A percentile compares a stretch with the other conserved stretches of the same genome.
These are phyloP conservation scores for Eupithecia centaureata DNA, from an alignment of 2,888 invertebrate species.

Conservation along the genomic window DNA sequence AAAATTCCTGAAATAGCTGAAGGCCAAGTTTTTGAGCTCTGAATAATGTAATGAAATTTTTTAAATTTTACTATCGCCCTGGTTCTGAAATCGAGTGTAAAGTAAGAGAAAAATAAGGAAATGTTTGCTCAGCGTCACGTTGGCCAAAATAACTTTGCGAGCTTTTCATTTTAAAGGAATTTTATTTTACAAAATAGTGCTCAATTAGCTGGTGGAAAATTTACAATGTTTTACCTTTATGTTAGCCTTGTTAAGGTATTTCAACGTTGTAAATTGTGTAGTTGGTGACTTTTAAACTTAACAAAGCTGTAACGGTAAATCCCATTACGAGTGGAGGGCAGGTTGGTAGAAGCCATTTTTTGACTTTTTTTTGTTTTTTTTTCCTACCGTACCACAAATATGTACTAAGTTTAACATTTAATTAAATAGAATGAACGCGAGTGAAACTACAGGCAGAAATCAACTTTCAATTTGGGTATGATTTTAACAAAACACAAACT, in stretches of 20 bases:
- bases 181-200: background rate
- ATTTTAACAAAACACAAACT: background rate
- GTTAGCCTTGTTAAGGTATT: background rate
- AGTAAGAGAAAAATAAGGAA: background rate
- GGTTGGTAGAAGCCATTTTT: background rate
- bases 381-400: background rate
- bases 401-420: too few relatives aligned
- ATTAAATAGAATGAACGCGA: too few relatives aligned
- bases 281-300: background rate
- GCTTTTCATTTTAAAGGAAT: constrained; percentile 30
- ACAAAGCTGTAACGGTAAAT: background rate
- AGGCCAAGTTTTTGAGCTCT: background rate
- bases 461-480: background rate
- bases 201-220: background rate
- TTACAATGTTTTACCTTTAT: background rate
- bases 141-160: constrained; percentile 11
- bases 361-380: background rate
- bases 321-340: background rate
- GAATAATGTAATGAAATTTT: background rate
- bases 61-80: background rate
- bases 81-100: background rate
- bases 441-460: background rate
- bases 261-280: background rate
- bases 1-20: background rate
- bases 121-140: background rate